Percentiles rank a stretch among this genome's conserved stretches.
Conservation (phyloP, 2,113 vertebrate species). For the Colistium nudipinnis region DNA sequence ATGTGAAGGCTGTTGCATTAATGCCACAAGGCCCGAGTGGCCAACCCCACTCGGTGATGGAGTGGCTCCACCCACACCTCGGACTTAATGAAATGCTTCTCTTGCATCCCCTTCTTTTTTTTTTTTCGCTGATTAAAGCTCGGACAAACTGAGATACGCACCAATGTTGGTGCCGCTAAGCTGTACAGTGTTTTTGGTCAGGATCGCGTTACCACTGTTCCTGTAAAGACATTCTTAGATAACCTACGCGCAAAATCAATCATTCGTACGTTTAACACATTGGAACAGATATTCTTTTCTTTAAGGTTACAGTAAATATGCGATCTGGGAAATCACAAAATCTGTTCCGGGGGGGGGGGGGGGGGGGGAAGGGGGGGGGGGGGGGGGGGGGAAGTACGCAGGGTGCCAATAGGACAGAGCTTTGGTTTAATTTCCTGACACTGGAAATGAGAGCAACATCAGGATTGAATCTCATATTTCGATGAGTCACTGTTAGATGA, state of each 20-base stretch:
- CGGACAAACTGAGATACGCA: background rate
- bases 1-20: constrained; percentile 47
- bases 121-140: constrained; percentile 9
- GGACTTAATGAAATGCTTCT: constrained; percentile 27
- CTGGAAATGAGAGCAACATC: constrained; percentile 65
- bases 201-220: background rate
- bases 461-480: constrained; percentile 63
- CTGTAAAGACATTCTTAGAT: background rate
- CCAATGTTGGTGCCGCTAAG: background rate
- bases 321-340: too few species aligned
- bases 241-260: too few species aligned
- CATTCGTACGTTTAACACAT: too few species aligned
- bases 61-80: constrained; percentile 47
- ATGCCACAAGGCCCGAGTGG: constrained; percentile 24
- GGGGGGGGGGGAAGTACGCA: too few species aligned
- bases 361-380: too few species aligned
- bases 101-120: background rate
- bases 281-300: too few species aligned
- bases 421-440: constrained; percentile 72
- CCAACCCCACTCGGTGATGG: constrained; percentile 27
- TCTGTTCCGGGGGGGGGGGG: too few species aligned
- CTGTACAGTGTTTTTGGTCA: too few species aligned
- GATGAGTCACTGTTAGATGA: constrained; percentile 61
- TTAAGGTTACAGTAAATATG: too few species aligned
- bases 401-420: constrained; percentile 41